Percentiles rank a stretch among this genome's conserved stretches.
These are phyloP conservation scores for Synanceia verrucosa DNA, from an alignment of 2,797 vertebrate genomes.

Conservation along the genomic window DNA sequence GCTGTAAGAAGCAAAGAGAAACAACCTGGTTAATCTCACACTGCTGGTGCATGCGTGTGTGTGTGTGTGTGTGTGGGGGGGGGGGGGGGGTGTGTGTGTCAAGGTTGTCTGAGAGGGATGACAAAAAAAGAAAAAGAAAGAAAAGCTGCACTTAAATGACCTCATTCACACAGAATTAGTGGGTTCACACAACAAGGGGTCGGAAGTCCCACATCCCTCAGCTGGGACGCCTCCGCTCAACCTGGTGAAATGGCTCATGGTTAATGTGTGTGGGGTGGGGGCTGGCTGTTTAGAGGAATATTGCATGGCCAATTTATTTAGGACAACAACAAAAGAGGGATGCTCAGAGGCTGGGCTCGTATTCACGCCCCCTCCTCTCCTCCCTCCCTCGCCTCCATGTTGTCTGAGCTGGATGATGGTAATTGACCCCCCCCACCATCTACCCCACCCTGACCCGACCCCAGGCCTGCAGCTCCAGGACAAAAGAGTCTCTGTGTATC, in stretches of 20 bases:
- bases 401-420: slow-evolving; percentile 31
- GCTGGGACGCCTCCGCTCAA: slow-evolving; percentile 8
- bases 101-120: slow-evolving; percentile 6
- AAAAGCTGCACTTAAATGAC: slow-evolving; percentile 19
- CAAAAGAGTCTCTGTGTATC: slow-evolving; percentile 68
- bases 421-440: slow-evolving; percentile 1
- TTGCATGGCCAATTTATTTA: slow-evolving; percentile 67
- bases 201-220: slow-evolving; percentile 45
- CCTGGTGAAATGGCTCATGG: slow-evolving; percentile 53
- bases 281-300: slow-evolving; percentile 29
- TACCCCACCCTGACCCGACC: slow-evolving; percentile 9
- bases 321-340: slow-evolving; percentile 53
- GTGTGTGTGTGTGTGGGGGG: not conserved
- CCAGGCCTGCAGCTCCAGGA: slow-evolving; percentile 15
- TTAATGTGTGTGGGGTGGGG: slow-evolving; percentile 37
- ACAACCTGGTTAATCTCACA: slow-evolving; percentile 45
- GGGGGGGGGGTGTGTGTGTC: fast-evolving
- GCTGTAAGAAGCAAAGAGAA: slow-evolving; percentile 77
- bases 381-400: not conserved
- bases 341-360: not conserved
- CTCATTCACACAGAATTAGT: slow-evolving; percentile 44
- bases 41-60: not conserved
- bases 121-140: slow-evolving; percentile 3
- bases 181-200: slow-evolving; percentile 13
- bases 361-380: not conserved